Conservation (phyloP, 1,140 invertebrate genomes). For the Dendroctonus ponderosae region DNA sequence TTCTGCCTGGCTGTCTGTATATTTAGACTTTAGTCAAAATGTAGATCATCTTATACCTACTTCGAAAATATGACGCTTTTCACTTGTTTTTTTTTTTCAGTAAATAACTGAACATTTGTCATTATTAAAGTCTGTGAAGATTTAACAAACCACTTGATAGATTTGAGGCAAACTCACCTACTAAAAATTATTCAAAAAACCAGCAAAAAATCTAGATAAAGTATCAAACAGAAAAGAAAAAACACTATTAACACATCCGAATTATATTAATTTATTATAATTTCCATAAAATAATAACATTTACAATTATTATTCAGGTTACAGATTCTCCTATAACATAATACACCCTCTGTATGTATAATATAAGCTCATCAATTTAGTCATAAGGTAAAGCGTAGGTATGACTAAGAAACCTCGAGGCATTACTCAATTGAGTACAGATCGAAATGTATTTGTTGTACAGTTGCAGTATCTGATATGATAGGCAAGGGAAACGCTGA, state of each 20-base stretch:
- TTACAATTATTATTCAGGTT: slow-evolving; percentile 12
- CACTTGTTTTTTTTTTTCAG: too few relatives aligned
- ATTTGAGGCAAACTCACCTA: too few relatives aligned
- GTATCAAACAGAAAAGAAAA: too few relatives aligned
- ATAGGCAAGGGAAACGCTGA: not conserved
- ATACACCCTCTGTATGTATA: slow-evolving; percentile 10
- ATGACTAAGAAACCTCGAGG: not conserved
- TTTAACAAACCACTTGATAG: too few relatives aligned
- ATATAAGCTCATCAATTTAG: slow-evolving; percentile 13
- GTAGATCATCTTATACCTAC: too few relatives aligned
- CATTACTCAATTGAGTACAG: not conserved
- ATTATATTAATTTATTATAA: slow-evolving; percentile 9
- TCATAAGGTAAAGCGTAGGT: slow-evolving; percentile 2
- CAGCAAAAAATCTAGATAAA: too few relatives aligned
- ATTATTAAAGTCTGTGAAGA: too few relatives aligned
- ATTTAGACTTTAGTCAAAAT: too few relatives aligned
- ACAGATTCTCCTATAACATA: slow-evolving; percentile 13
- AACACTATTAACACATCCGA: not conserved
- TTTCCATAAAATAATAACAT: slow-evolving; percentile 19
- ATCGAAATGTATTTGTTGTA: not conserved
- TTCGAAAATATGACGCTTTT: too few relatives aligned
- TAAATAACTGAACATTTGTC: too few relatives aligned
- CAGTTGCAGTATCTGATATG: not conserved
- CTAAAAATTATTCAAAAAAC: too few relatives aligned
- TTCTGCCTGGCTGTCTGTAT: too few relatives aligned